Evolutionary conservation across 2,797 vertebrate genomes (phyloP), one percentile per base, ranked within the genome.

Genomic region (Coregonus ussuriensis): DNA sequence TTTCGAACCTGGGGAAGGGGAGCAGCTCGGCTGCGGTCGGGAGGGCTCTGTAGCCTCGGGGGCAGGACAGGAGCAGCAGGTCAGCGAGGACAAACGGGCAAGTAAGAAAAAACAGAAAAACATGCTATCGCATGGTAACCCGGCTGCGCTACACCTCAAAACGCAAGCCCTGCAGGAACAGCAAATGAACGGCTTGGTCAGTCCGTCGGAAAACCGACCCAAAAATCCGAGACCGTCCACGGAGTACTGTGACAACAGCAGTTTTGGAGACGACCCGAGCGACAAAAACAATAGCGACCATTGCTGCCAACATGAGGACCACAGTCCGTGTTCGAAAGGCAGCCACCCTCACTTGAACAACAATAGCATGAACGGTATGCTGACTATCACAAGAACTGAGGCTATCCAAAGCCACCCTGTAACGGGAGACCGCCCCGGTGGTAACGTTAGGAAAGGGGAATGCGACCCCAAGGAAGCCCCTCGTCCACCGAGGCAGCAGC

Each of bases 171-270:
- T 84, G 76, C 86, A 87, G 76, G 91, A 95, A 87, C 94, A 94
- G 91, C 96, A 97, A 90, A 91, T 97, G 67, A 98, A 98, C 91
- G 96, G 97, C 90, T 92, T 96, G 91, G 92, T 91, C 85, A 92
- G 94, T 87, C 93, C 96, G 75, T 92, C 94, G 25, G 92, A 85
- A 76, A 89, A 79, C 86, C 93, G 91, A 82, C 84, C 93, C 77
- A 94, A 93, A 91, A 83, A 93, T 82, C 91, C 87, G 62, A 91
- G 87, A 82, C 84, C 89, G 81, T 80, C 86, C 84, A 78, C 59
- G 79, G 93, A 92, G 66, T 88, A 88, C 88, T 88, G 89, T 91
- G 93, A 92, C 88, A 88, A 85, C 84, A 81, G 85, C 79, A 82
- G 47, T 6, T 21, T 62, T 62, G 59, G 90, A 88, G 69, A 89